Evolutionary conservation across 2,113 vertebrate genomes (phyloP).

Genomic region (Procavia capensis): DNA sequence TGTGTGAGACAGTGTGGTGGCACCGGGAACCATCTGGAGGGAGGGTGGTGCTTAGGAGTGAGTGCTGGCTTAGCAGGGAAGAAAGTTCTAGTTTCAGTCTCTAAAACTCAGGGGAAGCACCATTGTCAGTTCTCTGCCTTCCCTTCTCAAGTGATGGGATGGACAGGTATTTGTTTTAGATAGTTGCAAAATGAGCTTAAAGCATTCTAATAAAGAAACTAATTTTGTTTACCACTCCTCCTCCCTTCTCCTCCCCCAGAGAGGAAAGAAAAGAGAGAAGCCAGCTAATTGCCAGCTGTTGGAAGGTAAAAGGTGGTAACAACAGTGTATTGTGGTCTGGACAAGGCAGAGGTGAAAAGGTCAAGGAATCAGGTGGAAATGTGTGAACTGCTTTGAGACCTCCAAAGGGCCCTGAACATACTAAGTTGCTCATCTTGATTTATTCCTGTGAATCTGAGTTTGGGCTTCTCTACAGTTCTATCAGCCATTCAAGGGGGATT

Average conservation of each 20-base stretch:
- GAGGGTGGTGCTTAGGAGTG: neutral
- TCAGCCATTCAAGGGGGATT: neutral
- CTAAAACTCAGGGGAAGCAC: neutral
- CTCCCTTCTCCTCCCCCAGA: too few species aligned
- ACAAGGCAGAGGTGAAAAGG: neutral
- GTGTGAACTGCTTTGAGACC: neutral
- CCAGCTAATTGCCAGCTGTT: neutral
- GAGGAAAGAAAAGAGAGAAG: neutral
- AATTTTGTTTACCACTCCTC: neutral
- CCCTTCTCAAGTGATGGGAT: neutral
- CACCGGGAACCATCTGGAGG: neutral
- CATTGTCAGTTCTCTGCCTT: neutral
- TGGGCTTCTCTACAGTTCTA: neutral
- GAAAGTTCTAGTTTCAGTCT: neutral
- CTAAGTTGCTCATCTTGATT: neutral
- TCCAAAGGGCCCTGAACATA: neutral
- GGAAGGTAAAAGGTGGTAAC: neutral
- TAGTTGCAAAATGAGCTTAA: neutral
- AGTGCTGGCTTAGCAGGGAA: neutral
- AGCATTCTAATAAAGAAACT: neutral
- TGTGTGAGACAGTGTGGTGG: neutral
- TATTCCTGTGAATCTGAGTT: neutral
- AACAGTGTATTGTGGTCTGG: neutral
- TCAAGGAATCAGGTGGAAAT: too few species aligned
- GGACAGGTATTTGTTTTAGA: neutral